Conservation (phyloP, 2,113 vertebrate genomes). For the Lepisosteus osseus region DNA sequence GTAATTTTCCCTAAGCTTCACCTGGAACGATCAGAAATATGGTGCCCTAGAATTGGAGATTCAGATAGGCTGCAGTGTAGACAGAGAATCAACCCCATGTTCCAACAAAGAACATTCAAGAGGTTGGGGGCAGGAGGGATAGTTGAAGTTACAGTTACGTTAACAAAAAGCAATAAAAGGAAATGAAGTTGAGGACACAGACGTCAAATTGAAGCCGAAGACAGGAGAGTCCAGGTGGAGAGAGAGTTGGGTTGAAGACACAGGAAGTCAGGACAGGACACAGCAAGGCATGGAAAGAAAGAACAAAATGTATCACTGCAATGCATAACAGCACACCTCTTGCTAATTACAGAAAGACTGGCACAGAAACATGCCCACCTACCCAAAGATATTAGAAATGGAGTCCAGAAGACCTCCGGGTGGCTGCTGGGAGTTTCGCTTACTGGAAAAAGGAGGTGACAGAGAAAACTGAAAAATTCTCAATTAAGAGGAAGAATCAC, state of each 20-base stretch:
- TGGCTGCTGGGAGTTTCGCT: constrained; percentile 80
- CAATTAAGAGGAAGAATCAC: neutral
- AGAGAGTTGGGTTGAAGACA: neutral
- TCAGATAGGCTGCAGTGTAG: constrained; percentile 79
- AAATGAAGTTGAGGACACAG: constrained; percentile 25
- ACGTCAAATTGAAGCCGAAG: no score
- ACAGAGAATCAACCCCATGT: constrained; percentile 67
- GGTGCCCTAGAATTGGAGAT: constrained; percentile 81
- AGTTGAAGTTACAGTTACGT: neutral
- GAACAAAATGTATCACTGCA: constrained; percentile 39
- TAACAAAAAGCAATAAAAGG: neutral
- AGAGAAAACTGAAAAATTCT: constrained; percentile 42
- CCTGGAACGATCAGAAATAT: constrained; percentile 74
- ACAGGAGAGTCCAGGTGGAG: neutral
- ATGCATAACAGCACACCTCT: constrained; percentile 33
- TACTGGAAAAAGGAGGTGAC: constrained; percentile 71
- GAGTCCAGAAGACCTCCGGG: constrained; percentile 89
- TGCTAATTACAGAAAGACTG: constrained; percentile 41
- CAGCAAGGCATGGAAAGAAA: constrained; percentile 55
- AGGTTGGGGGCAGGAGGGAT: no score
- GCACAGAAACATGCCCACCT: constrained; percentile 65
- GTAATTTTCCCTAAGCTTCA: constrained; percentile 53
- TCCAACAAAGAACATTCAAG: neutral
- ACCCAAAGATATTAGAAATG: constrained; percentile 97
- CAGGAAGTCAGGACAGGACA: constrained; percentile 3